Percentiles rank a stretch among this genome's conserved stretches.
Conservation (phyloP, 2,113 vertebrate species). For the Lophura nycthemera region DNA sequence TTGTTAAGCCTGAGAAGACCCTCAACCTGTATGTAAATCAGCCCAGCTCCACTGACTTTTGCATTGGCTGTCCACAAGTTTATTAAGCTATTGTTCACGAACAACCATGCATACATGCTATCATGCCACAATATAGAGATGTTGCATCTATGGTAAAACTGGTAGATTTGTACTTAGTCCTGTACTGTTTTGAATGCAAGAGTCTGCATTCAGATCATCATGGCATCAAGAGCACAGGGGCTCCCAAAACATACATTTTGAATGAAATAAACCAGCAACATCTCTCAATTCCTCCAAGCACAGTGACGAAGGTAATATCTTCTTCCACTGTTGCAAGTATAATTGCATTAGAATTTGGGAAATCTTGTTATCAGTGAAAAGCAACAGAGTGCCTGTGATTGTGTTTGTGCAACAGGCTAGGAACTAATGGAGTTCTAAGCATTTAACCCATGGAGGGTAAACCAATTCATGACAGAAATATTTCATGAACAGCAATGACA, state of each 20-base stretch:
- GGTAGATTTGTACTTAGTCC: neutral
- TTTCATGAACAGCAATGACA: neutral
- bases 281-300: neutral
- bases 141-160: neutral
- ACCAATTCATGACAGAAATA: neutral
- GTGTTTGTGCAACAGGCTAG: neutral
- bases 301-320: neutral
- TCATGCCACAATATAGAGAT: neutral
- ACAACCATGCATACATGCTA: neutral
- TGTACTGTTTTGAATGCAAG: too few species aligned
- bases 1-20: neutral
- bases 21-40: neutral
- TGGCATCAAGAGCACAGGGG: rapidly evolving
- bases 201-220: neutral
- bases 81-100: neutral
- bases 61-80: neutral
- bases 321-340: neutral
- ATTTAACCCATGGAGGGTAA: neutral
- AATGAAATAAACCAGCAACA: neutral
- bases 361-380: neutral
- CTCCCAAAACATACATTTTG: neutral
- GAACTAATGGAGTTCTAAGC: neutral
- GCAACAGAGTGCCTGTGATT: neutral
- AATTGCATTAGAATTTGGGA: neutral
- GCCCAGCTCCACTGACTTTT: neutral